Conservation (phyloP, 2,113 vertebrate species). For the Microcebus ravelobensis region DNA sequence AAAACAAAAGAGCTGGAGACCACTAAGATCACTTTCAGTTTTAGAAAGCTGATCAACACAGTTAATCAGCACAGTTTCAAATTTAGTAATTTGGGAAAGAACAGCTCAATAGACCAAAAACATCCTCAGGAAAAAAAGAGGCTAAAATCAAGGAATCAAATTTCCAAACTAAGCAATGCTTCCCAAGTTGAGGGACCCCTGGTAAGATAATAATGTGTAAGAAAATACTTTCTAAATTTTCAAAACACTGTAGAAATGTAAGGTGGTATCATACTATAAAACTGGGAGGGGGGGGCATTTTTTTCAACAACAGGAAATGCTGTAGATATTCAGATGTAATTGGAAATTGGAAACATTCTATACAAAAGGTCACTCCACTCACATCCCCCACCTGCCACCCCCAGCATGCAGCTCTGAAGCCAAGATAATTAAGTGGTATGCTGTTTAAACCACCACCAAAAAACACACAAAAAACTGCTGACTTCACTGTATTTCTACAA, state of each 20-base stretch:
- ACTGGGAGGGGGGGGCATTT: background rate
- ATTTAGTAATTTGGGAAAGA: background rate
- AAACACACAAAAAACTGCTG: background rate
- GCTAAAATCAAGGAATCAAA: background rate
- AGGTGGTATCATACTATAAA: background rate
- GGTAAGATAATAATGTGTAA: background rate
- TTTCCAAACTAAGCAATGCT: background rate
- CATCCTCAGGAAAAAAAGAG: background rate
- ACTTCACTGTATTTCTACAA: constrained; percentile 1
- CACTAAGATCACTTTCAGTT: background rate
- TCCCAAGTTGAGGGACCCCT: background rate
- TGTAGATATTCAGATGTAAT: background rate
- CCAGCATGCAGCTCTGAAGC: background rate
- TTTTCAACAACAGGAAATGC: background rate
- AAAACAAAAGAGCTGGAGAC: background rate
- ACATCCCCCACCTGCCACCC: background rate
- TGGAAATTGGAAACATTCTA: constrained; percentile 14
- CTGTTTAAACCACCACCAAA: background rate
- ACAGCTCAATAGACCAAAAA: constrained; percentile 6
- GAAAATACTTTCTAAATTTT: background rate
- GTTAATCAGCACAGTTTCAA: background rate
- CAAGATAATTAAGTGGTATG: background rate
- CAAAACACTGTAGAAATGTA: background rate
- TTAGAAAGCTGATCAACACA: constrained; percentile 4
- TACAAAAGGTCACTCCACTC: background rate